Conservation (phyloP, 2,113 vertebrate species). For the Toxotes jaculatrix region DNA sequence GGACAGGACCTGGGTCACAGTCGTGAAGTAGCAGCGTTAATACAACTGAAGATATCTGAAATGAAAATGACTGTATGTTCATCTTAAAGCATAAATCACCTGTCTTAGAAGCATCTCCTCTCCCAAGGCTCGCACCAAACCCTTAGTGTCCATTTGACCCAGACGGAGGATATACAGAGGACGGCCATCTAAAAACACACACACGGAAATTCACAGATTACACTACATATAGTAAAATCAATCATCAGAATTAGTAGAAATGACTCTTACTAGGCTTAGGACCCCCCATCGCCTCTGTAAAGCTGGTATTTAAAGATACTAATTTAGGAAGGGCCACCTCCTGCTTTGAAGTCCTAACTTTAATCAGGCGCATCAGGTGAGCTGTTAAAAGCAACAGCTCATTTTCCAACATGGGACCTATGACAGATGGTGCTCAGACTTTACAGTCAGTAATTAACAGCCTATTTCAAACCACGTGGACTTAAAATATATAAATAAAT, state of each 20-base stretch:
- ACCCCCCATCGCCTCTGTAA: no score
- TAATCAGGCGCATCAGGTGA: slow-evolving; percentile 20
- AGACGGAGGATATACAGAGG: slow-evolving; percentile 93
- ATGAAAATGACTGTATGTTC: background rate
- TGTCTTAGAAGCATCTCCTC: slow-evolving; percentile 94
- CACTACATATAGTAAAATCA: background rate
- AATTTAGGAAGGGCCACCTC: no score
- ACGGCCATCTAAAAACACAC: slow-evolving; percentile 88
- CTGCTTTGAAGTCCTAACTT: background rate
- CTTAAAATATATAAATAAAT: background rate
- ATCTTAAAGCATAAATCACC: slow-evolving; percentile 75
- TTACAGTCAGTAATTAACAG: slow-evolving; percentile 62
- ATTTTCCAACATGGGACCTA: slow-evolving; percentile 29
- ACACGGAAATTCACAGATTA: background rate
- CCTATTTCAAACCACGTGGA: slow-evolving; percentile 1
- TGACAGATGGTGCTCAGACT: slow-evolving; percentile 45
- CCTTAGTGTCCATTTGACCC: slow-evolving; percentile 99
- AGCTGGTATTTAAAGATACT: background rate
- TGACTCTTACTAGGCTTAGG: background rate
- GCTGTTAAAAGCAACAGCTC: slow-evolving; percentile 33
- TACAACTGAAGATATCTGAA: background rate
- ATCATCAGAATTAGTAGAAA: background rate
- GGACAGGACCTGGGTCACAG: slow-evolving; percentile 88
- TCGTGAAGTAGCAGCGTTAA: background rate
- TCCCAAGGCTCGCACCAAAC: slow-evolving; percentile 92